Conservation (phyloP, 2,797 vertebrate species). For the Premnoplex brunnescens region DNA sequence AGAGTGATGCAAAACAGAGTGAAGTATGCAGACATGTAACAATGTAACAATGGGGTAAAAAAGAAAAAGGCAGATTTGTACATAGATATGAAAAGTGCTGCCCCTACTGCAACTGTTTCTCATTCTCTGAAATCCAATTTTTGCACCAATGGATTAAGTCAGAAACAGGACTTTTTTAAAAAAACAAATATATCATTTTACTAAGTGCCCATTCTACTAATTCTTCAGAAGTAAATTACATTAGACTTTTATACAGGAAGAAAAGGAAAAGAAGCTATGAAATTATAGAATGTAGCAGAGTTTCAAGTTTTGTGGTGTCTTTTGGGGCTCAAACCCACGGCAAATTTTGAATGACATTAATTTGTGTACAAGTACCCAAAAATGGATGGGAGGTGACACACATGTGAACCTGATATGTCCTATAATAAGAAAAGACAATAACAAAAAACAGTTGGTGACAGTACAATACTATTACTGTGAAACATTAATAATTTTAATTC, state of each 20-base stretch:
- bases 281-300: not conserved
- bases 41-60: not conserved
- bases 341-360: not conserved
- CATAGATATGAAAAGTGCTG: not conserved
- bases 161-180: not conserved
- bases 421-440: rapidly evolving
- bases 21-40: not conserved
- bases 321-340: not conserved
- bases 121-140: not conserved
- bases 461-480: not conserved
- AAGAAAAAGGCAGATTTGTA: not conserved
- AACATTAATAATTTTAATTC: not conserved
- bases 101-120: not conserved
- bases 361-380: not conserved
- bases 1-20: not conserved
- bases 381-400: not conserved
- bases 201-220: not conserved
- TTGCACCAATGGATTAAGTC: not conserved
- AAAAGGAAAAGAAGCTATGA: not conserved
- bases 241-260: not conserved
- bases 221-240: not conserved
- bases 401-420: not conserved
- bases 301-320: not conserved
- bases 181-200: not conserved
- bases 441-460: not conserved